Percentiles rank a stretch among this genome's conserved stretches.
Conservation (phyloP, 2,113 vertebrate species). For the Lamprotornis superbus region DNA sequence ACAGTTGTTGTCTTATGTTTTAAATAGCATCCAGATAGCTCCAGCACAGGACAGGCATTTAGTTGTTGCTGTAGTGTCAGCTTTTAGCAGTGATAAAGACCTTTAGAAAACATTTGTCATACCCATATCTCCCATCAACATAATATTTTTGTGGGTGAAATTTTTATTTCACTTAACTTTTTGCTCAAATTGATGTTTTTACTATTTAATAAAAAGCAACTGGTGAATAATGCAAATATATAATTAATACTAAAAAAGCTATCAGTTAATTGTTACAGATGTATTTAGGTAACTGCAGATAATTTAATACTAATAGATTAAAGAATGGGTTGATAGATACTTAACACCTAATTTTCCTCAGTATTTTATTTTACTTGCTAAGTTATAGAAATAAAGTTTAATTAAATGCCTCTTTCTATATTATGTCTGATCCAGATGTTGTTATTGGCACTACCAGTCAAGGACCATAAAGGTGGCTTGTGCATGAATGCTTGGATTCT, state of each 20-base stretch:
- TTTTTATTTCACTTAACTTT: neutral
- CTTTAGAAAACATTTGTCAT: neutral
- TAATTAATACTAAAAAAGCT: neutral
- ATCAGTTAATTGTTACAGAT: neutral
- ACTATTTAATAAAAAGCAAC: neutral
- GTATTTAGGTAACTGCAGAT: neutral
- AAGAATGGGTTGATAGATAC: neutral
- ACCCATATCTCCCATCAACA: accelerated
- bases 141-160: neutral
- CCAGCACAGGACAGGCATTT: neutral
- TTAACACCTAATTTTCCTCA: neutral
- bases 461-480: neutral
- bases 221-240: neutral
- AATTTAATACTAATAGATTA: neutral
- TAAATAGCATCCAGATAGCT: neutral
- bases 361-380: neutral
- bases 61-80: neutral
- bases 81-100: neutral
- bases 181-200: neutral
- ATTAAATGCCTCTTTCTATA: neutral
- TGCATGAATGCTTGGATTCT: neutral
- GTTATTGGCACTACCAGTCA: neutral
- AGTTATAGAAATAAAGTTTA: neutral
- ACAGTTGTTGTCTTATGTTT: neutral
- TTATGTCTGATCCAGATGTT: neutral